A percentile compares a stretch with the other conserved stretches of the same genome.
These are phyloP conservation scores for Eira barbara DNA, from an alignment of 2,113 vertebrate species.

Conservation along the genomic window DNA sequence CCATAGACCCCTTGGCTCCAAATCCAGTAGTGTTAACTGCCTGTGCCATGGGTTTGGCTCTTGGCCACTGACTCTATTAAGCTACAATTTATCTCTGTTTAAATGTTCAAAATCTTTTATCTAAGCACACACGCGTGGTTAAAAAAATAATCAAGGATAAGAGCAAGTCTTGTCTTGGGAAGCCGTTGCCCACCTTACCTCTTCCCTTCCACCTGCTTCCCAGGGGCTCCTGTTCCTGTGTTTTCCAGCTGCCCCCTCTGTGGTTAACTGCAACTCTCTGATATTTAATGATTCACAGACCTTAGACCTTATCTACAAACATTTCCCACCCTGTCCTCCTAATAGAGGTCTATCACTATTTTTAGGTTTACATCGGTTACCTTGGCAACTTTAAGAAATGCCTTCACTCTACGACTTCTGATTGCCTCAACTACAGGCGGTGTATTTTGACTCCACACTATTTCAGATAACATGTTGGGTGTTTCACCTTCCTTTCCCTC, in stretches of 20 bases:
- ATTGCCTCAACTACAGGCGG: background rate
- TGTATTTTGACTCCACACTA: background rate
- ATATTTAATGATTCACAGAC: background rate
- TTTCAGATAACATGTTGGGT: background rate
- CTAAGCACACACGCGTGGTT: background rate
- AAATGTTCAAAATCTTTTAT: background rate
- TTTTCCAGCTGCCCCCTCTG: background rate
- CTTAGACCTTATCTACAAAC: background rate
- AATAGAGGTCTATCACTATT: background rate
- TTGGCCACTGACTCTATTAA: background rate
- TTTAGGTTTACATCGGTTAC: constrained; percentile 49
- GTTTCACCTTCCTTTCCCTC: background rate
- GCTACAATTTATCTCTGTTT: background rate
- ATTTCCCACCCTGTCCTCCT: background rate
- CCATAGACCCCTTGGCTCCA: background rate
- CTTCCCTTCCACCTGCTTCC: background rate
- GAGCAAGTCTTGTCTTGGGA: background rate
- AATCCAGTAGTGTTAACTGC: rapidly evolving
- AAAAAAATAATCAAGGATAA: background rate
- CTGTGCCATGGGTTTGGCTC: rapidly evolving
- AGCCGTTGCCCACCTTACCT: too few species aligned
- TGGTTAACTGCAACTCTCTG: background rate
- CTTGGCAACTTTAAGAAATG: constrained; percentile 56
- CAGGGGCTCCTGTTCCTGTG: rapidly evolving
- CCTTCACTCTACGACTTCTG: background rate